Percentiles rank a stretch among this genome's conserved stretches.
Conservation (phyloP, 2,888 invertebrate genomes). For the Incurvaria masculella region DNA sequence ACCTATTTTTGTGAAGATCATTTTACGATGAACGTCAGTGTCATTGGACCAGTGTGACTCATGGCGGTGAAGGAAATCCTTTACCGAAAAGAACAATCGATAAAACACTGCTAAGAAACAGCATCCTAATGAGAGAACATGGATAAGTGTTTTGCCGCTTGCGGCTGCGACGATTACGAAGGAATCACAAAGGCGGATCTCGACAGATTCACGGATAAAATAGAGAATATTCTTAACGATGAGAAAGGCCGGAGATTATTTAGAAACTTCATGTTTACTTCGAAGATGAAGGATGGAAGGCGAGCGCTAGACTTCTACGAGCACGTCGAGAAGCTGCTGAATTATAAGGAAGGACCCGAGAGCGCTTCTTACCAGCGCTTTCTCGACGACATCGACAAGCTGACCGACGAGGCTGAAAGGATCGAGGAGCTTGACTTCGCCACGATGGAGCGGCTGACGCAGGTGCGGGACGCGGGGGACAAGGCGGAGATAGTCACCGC, state of each 20-base stretch:
- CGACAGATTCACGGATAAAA: constrained; percentile 49
- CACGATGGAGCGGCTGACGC: constrained; percentile 36
- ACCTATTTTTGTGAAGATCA: background rate
- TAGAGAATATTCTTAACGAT: constrained; percentile 48
- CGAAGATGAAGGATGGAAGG: constrained; percentile 38
- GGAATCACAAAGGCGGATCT: constrained; percentile 45
- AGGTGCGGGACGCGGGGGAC: constrained; percentile 32
- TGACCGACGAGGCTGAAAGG: constrained; percentile 39
- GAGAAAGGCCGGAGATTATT: constrained; percentile 45
- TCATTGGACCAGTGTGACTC: too few species aligned
- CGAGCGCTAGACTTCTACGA: constrained; percentile 42
- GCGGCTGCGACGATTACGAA: constrained; percentile 44
- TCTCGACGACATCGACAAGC: constrained; percentile 30
- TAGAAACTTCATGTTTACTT: constrained; percentile 44
- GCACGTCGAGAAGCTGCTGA: constrained; percentile 34
- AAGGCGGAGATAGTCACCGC: constrained; percentile 33
- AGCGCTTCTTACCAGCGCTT: constrained; percentile 30
- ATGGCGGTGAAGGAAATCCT: too few species aligned
- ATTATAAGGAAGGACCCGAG: constrained; percentile 31
- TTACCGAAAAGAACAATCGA: too few species aligned
- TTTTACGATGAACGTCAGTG: too few species aligned
- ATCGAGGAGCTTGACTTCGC: constrained; percentile 45
- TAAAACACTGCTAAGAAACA: background rate
- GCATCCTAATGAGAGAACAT: constrained; percentile 19
- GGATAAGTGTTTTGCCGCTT: constrained; percentile 49